A percentile compares a stretch with the other conserved stretches of the same genome.
Evolutionary conservation across 2,888 invertebrate species (phyloP).

Genomic region (Eulithis prunata): DNA sequence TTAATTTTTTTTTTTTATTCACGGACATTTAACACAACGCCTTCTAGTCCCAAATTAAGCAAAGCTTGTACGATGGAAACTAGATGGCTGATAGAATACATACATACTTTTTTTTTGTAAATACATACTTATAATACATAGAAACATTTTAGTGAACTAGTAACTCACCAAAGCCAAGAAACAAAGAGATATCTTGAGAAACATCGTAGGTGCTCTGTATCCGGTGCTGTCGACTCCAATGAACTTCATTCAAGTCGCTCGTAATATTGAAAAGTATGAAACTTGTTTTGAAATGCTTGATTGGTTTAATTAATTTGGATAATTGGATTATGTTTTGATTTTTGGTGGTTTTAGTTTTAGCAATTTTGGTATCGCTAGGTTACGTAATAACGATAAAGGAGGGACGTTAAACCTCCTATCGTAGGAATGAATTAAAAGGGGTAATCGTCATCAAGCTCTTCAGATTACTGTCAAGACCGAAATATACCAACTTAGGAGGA

Average conservation of each 20-base stretch:
- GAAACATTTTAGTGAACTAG: background rate
- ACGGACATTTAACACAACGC: too few species aligned
- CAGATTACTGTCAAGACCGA: too few species aligned
- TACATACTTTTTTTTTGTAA: too few species aligned
- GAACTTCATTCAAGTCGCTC: background rate
- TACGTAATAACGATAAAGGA: background rate
- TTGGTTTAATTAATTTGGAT: constrained; percentile 22
- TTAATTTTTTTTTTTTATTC: too few species aligned
- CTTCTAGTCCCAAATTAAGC: too few species aligned
- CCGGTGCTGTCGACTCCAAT: constrained; percentile 10
- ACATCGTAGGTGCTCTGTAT: constrained; percentile 21
- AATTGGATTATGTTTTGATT: constrained; percentile 26
- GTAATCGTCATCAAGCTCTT: too few species aligned
- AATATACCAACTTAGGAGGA: too few species aligned
- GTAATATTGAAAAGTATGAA: background rate
- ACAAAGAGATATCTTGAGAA: constrained; percentile 11
- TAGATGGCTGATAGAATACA: too few species aligned
- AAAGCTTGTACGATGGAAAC: too few species aligned
- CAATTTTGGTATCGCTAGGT: too few species aligned
- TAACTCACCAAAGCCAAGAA: constrained; percentile 15
- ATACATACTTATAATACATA: too few species aligned
- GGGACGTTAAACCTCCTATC: background rate
- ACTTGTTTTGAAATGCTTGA: constrained; percentile 24
- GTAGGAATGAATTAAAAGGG: too few species aligned
- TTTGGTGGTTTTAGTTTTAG: background rate